phyloP scores from a whole-genome alignment of 2,888 invertebrate genomes.

The Campoplex capitator region DNA sequence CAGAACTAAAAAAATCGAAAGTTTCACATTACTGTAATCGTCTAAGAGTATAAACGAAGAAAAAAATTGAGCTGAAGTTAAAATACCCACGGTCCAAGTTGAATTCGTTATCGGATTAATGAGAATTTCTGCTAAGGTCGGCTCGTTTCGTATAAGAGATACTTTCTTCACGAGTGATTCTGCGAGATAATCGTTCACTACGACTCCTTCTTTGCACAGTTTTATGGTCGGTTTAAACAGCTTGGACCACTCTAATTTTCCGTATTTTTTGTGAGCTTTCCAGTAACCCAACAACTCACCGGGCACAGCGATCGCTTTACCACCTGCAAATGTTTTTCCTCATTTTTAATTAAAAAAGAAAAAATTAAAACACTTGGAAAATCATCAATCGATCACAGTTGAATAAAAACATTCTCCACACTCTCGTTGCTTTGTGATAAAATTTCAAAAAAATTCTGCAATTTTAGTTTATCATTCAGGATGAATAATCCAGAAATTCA shows the following conservation, averaged over 20 bases:
- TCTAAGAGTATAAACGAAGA: neutral
- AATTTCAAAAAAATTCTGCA: no score
- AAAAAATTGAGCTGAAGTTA: slow-evolving; percentile 4
- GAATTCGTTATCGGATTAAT: slow-evolving; percentile 78
- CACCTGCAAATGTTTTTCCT: slow-evolving; percentile 84
- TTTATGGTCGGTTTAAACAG: slow-evolving; percentile 92
- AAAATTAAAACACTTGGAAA: neutral
- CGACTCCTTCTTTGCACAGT: slow-evolving; percentile 90
- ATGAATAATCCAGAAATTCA: no score
- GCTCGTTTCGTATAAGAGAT: slow-evolving; percentile 86
- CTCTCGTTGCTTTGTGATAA: no score
- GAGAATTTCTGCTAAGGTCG: slow-evolving; percentile 86
- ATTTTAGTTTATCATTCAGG: no score
- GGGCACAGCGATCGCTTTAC: slow-evolving; percentile 93
- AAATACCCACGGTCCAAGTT: slow-evolving; percentile 78
- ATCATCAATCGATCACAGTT: neutral
- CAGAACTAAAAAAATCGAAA: neutral
- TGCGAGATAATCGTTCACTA: slow-evolving; percentile 89
- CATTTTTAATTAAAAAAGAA: neutral
- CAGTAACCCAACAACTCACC: slow-evolving; percentile 95
- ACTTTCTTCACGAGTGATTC: slow-evolving; percentile 86
- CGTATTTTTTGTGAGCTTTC: slow-evolving; percentile 90
- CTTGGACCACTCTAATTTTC: slow-evolving; percentile 91
- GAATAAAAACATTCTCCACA: no score
- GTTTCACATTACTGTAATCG: neutral